Conservation (phyloP, 2,888 invertebrate species). For the Leptinotarsa haldemani region DNA sequence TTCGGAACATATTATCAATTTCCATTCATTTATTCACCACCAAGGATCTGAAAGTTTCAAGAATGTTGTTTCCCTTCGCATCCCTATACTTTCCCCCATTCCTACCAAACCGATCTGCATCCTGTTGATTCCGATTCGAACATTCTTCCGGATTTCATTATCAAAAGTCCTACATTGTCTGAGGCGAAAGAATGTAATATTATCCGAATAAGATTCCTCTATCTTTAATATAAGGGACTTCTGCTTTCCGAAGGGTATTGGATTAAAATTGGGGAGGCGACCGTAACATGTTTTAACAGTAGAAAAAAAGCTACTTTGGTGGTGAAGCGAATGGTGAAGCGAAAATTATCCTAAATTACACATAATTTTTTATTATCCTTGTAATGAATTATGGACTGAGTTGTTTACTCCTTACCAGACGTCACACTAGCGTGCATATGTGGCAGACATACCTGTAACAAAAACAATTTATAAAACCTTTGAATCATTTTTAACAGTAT, state of each 20-base stretch:
- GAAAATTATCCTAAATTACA: too few relatives aligned
- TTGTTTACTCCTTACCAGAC: neutral
- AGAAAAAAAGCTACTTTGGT: neutral
- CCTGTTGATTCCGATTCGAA: neutral
- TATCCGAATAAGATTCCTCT: constrained; percentile 11
- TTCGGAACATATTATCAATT: neutral
- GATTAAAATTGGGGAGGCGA: neutral
- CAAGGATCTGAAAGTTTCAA: neutral
- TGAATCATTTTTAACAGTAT: too few relatives aligned
- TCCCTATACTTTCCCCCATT: constrained; percentile 5
- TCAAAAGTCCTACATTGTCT: neutral
- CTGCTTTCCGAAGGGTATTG: constrained; percentile 1
- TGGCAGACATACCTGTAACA: neutral
- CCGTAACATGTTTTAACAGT: neutral
- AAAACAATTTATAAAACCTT: neutral
- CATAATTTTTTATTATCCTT: too few relatives aligned
- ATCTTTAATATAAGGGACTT: neutral
- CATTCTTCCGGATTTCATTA: constrained; percentile 5
- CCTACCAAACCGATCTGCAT: constrained; percentile 4
- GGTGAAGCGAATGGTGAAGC: too few relatives aligned
- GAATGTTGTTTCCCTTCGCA: constrained; percentile 8
- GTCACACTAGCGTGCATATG: neutral
- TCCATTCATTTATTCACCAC: constrained; percentile 10
- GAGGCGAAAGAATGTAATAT: constrained; percentile 17
- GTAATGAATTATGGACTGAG: too few relatives aligned